Percentiles rank a stretch among this genome's conserved stretches.
These are phyloP conservation scores for Daktulosphaira vitifoliae DNA, from an alignment of 1,140 invertebrate genomes.

Conservation along the genomic window DNA sequence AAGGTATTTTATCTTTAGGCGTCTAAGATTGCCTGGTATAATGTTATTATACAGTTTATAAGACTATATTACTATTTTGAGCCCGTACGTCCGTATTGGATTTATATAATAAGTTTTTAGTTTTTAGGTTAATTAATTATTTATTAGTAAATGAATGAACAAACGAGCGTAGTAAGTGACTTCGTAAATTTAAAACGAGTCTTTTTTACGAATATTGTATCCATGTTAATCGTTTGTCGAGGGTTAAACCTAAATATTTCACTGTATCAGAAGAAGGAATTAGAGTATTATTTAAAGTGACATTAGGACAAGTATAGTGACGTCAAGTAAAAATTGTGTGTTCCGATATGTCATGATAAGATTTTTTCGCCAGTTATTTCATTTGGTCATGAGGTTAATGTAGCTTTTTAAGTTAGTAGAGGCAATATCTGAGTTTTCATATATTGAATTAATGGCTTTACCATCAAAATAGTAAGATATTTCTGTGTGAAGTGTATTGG, in stretches of 20 bases:
- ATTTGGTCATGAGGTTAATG: neutral
- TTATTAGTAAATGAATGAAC: neutral
- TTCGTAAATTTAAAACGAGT: too few species aligned
- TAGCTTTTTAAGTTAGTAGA: neutral
- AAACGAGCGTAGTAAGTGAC: too few species aligned
- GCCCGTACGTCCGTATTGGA: neutral
- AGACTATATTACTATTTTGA: neutral
- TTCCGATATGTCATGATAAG: neutral
- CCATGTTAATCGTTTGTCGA: neutral
- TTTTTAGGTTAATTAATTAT: neutral
- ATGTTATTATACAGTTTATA: too few species aligned
- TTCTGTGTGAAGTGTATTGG: neutral
- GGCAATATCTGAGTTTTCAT: neutral
- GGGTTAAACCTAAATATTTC: neutral
- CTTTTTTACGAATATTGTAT: neutral
- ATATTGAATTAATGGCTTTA: neutral
- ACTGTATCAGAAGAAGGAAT: neutral
- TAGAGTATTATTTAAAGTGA: neutral
- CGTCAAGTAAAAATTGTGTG: neutral
- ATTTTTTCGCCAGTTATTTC: too few species aligned
- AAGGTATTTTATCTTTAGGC: too few species aligned
- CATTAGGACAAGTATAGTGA: neutral
- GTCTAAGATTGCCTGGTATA: too few species aligned
- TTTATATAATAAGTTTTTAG: neutral
- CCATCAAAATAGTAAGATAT: neutral